Percentiles rank a stretch among this genome's conserved stretches.
phyloP scores from a whole-genome alignment of 2,797 vertebrate species.

The Parauchenoglanis ngamensis region DNA sequence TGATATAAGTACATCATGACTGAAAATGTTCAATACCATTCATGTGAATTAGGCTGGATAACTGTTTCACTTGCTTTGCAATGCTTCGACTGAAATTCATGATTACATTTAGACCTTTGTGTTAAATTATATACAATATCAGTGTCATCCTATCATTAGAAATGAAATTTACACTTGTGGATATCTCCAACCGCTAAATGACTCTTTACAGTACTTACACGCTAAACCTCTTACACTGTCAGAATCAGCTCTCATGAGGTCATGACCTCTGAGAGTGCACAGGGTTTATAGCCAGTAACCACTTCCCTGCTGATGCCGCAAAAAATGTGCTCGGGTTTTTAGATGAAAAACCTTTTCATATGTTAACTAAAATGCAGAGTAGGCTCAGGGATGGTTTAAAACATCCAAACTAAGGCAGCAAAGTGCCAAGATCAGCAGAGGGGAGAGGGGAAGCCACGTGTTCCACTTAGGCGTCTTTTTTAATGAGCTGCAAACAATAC shows the following conservation, averaged over 20 bases:
- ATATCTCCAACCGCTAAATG: no score
- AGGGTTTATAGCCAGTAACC: slow-evolving; percentile 35
- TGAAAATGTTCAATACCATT: not conserved
- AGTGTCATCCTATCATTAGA: not conserved
- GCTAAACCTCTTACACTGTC: not conserved
- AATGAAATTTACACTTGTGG: not conserved
- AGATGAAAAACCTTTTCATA: slow-evolving; percentile 41
- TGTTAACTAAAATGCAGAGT: slow-evolving; percentile 22
- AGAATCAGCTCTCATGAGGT: slow-evolving; percentile 18
- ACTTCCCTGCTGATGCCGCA: slow-evolving; percentile 55
- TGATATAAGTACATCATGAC: not conserved
- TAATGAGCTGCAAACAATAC: slow-evolving; percentile 28
- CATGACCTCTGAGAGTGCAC: slow-evolving; percentile 6
- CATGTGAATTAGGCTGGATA: not conserved
- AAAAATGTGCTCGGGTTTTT: slow-evolving; percentile 45
- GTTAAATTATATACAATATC: not conserved
- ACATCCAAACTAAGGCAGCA: not conserved
- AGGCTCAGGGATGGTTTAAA: not conserved
- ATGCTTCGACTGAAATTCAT: not conserved
- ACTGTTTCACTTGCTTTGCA: not conserved
- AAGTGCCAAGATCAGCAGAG: slow-evolving; percentile 43
- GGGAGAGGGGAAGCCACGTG: not conserved
- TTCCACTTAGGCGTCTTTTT: slow-evolving; percentile 3
- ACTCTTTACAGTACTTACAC: not conserved
- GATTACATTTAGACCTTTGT: not conserved